These are phyloP conservation scores for Argyra leucocephala DNA, from an alignment of 2,888 invertebrate genomes.

Conservation along the genomic window DNA sequence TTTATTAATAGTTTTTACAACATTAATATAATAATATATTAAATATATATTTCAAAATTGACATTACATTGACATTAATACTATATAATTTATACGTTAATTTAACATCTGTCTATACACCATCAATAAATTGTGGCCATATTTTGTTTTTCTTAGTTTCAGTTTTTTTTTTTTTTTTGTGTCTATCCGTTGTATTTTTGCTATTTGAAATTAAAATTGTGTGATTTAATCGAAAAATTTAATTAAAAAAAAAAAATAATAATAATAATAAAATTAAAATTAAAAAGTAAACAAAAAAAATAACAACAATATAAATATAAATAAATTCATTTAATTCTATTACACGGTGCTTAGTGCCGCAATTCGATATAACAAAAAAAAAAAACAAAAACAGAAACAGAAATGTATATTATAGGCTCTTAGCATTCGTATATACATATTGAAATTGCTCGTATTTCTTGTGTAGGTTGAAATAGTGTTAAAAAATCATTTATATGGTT, in stretches of 20 bases:
- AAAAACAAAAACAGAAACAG: not conserved
- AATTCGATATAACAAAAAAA: too few relatives aligned
- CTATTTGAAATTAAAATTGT: not conserved
- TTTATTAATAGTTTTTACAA: not conserved
- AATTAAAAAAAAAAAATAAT: not conserved
- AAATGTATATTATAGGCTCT: not conserved
- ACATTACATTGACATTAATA: constrained; percentile 1
- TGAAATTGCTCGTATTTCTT: not conserved
- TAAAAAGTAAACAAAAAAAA: too few relatives aligned
- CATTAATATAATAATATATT: not conserved
- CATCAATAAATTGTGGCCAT: not conserved
- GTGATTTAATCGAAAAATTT: not conserved
- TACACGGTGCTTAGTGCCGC: not conserved
- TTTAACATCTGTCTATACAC: not conserved
- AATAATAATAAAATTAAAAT: too few relatives aligned
- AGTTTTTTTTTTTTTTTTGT: not conserved
- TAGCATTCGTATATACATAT: not conserved
- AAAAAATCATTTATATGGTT: not conserved
- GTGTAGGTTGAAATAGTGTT: constrained; percentile 3
- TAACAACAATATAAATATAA: not conserved
- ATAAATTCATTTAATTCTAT: not conserved
- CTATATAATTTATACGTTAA: not conserved
- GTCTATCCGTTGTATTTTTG: not conserved
- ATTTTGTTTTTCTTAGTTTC: not conserved
- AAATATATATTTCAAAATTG: not conserved